Evolutionary conservation across 2,113 vertebrate genomes (phyloP), one percentile per base, ranked within the genome.

Genomic region (Callopanchax toddi): DNA sequence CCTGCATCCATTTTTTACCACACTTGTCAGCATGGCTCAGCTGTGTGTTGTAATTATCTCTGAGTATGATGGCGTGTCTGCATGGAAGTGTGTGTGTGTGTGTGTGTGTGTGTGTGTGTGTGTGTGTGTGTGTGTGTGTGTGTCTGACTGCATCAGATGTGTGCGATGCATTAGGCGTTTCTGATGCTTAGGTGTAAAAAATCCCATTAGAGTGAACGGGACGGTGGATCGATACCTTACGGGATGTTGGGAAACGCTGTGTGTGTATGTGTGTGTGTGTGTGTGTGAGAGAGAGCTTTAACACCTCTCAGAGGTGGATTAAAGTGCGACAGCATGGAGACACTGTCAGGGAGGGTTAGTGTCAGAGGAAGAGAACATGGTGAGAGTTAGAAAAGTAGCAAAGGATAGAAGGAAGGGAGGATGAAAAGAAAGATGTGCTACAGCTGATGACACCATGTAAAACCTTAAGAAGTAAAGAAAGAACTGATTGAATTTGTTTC

Each of bases 271-370:
- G 87, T 86, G 86, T n/a, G 64, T 18, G 59, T 43, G 53, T 23
- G 37, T 54, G 52, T 58, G 40, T 44, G 17, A 13, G 91, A 90
- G 91, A 86, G 76, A 82, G 90, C 92, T 89, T 91, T 85, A 88
- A 91, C 91, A 89, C 91, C 90, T 92, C 90, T 90, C 93, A 93
- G 95, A 87, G 92, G 94, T 92, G 93, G 94, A 94, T 95, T 95
- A 95, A 94, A 90, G 93, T 80, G 85, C 94, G 93, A 91, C 89
- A 85, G 91, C 83, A 82, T 91, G 92, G 91, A 93, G 94, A 90
- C 91, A 76, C 92, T 88, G 94, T 89, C 95, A 92, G 83, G 82
- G 76, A 80, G 21, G 39, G 86, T 97, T 91, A 97, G 84, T 56
- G 79, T 93, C 93, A 92, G 69, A 60, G 48, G 42, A 34, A 39